Percentiles rank a stretch among this genome's conserved stretches.
Conservation (phyloP, 2,888 invertebrate genomes). For the Lacanobia wlatinum region DNA sequence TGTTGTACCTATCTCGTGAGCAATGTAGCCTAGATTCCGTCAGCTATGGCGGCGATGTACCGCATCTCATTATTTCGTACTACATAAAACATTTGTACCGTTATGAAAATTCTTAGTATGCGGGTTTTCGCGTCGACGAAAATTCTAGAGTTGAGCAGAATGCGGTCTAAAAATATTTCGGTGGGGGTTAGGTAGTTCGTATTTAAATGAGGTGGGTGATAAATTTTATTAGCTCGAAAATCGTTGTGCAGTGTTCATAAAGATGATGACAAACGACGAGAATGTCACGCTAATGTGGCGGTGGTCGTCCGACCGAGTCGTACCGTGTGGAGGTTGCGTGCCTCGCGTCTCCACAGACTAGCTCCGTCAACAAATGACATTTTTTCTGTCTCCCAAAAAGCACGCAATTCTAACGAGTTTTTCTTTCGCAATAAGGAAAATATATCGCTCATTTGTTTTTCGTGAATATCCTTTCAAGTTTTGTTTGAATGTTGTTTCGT, state of each 20-base stretch:
- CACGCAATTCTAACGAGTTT: conserved; percentile 50
- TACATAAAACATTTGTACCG: conserved; percentile 40
- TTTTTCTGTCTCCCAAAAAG: conserved; percentile 28
- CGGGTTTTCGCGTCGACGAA: conserved; percentile 16
- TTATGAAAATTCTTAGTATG: conserved; percentile 36
- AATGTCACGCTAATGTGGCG: conserved; percentile 22
- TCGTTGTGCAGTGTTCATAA: conserved; percentile 44
- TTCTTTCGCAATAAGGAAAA: conserved; percentile 51
- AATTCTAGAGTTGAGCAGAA: conserved; percentile 29
- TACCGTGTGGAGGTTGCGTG: conserved; percentile 32
- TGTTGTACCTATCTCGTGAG: conserved; percentile 20
- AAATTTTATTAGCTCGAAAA: conserved; percentile 19
- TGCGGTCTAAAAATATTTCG: conserved; percentile 40
- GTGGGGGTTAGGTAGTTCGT: conserved; percentile 6
- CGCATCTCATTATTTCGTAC: conserved; percentile 42
- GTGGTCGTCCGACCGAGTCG: background rate
- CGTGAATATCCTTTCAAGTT: conserved; percentile 37
- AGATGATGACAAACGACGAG: conserved; percentile 30
- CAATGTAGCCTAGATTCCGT: conserved; percentile 28
- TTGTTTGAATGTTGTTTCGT: conserved; percentile 45
- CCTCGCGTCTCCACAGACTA: conserved; percentile 7
- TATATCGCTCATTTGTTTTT: conserved; percentile 47
- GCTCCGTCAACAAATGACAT: conserved; percentile 11
- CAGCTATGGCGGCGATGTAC: conserved; percentile 14
- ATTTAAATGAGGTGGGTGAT: conserved; percentile 30